These are phyloP conservation scores for Poeciliopsis gracilis DNA, from an alignment of 2,797 vertebrate genomes.

Conservation along the genomic window DNA sequence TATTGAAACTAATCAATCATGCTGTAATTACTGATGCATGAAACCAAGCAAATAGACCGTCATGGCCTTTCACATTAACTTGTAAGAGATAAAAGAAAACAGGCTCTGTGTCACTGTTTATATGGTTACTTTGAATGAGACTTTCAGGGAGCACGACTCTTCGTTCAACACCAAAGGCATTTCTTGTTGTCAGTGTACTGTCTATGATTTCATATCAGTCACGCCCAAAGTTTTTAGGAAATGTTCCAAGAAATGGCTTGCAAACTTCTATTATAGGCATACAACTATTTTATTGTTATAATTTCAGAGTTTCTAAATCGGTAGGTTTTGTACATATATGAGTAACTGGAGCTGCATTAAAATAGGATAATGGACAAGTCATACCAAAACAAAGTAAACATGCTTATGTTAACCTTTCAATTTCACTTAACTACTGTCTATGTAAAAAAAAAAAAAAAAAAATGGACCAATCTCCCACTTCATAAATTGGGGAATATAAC, in stretches of 20 bases:
- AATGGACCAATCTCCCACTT: too few relatives aligned
- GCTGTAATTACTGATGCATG: conserved; percentile 59
- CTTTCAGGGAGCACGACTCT: too few relatives aligned
- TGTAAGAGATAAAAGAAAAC: conserved; percentile 41
- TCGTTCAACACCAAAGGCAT: neutral
- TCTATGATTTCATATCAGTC: neutral
- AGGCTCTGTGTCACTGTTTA: conserved; percentile 26
- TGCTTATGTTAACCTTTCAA: too few relatives aligned
- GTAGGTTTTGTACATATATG: too few relatives aligned
- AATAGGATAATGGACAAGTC: too few relatives aligned
- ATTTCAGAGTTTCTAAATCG: neutral
- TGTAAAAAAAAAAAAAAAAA: too few relatives aligned
- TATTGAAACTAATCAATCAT: conserved; percentile 62
- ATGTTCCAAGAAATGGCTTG: neutral
- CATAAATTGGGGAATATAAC: too few relatives aligned
- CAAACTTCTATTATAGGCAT: neutral
- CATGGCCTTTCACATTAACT: conserved; percentile 43
- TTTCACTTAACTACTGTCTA: too few relatives aligned
- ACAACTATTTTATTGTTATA: neutral
- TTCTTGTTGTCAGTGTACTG: neutral
- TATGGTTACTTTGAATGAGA: conserved; percentile 39
- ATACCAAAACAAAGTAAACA: too few relatives aligned
- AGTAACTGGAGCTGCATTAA: too few relatives aligned
- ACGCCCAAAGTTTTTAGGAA: neutral
- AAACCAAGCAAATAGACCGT: conserved; percentile 49